These are phyloP conservation scores for Leptopilina syphax DNA, from an alignment of 2,888 invertebrate genomes.

Conservation along the genomic window DNA sequence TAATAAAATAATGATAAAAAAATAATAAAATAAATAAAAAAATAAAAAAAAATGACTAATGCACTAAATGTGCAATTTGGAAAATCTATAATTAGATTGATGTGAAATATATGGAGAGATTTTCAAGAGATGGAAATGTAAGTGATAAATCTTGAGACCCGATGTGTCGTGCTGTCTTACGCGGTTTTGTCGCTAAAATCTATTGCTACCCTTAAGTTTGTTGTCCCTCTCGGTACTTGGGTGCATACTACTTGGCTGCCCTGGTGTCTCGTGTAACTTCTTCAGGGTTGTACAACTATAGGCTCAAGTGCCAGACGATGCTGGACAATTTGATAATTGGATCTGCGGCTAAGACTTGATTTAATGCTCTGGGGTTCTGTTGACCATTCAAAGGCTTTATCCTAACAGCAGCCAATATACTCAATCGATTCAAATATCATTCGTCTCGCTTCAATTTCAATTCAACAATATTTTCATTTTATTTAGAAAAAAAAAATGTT, in stretches of 20 bases:
- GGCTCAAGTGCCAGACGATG: conserved; percentile 63
- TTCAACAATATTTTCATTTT: neutral
- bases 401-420: conserved; percentile 13
- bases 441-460: neutral
- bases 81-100: neutral
- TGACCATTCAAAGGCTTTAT: conserved; percentile 62
- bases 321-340: conserved; percentile 75
- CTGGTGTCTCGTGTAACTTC: conserved; percentile 48
- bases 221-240: conserved; percentile 33
- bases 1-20: too few relatives aligned
- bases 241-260: conserved; percentile 46
- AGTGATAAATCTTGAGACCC: conserved; percentile 66
- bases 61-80: too few relatives aligned
- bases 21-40: too few relatives aligned
- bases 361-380: conserved; percentile 70
- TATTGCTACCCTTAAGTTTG: conserved; percentile 63
- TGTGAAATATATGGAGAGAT: neutral
- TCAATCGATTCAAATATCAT: conserved; percentile 12
- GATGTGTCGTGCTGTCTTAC: conserved; percentile 65
- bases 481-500: too few relatives aligned
- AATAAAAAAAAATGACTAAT: too few relatives aligned
- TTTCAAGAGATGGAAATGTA: conserved; percentile 49
- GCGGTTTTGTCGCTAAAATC: conserved; percentile 69
- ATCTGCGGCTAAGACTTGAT: conserved; percentile 71
- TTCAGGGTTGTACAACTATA: conserved; percentile 47